phyloP scores from a whole-genome alignment of 2,888 invertebrate genomes.

The Melangyna quadrimaculata region DNA sequence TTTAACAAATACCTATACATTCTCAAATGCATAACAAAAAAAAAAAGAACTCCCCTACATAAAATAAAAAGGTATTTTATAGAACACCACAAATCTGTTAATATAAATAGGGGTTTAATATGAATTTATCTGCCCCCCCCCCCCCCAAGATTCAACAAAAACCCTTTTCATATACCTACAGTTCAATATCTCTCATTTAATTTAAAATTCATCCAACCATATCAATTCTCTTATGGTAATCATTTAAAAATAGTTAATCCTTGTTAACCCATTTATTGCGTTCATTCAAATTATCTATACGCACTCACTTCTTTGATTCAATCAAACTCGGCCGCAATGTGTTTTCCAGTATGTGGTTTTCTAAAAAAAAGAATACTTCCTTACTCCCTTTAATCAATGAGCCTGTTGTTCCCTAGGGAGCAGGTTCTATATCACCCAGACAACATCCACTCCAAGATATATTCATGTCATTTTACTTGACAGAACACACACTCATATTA shows the following conservation, averaged over 20 bases:
- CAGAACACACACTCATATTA: slow-evolving; percentile 38
- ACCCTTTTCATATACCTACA: background rate
- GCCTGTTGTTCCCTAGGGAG: background rate
- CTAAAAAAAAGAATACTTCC: too few relatives aligned
- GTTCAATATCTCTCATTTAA: background rate
- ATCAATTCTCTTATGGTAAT: background rate
- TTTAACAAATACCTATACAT: background rate
- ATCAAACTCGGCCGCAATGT: slow-evolving; percentile 5
- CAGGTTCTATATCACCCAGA: slow-evolving; percentile 7
- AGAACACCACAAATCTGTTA: background rate
- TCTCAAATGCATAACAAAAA: background rate
- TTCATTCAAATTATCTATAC: background rate
- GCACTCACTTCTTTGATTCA: slow-evolving; percentile 13
- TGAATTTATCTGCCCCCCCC: background rate
- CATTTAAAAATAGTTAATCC: slow-evolving; percentile 4
- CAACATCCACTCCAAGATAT: slow-evolving; percentile 20
- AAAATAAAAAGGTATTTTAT: too few relatives aligned
- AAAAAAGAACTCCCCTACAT: background rate
- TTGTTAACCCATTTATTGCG: slow-evolving; percentile 3
- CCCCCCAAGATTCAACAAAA: background rate
- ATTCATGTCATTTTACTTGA: slow-evolving; percentile 47
- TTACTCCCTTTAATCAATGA: slow-evolving; percentile 40
- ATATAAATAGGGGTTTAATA: background rate
- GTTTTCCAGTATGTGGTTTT: slow-evolving; percentile 18
- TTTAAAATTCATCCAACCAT: background rate